Conservation (phyloP, 2,113 vertebrate species). For the Rutilus rutilus region DNA sequence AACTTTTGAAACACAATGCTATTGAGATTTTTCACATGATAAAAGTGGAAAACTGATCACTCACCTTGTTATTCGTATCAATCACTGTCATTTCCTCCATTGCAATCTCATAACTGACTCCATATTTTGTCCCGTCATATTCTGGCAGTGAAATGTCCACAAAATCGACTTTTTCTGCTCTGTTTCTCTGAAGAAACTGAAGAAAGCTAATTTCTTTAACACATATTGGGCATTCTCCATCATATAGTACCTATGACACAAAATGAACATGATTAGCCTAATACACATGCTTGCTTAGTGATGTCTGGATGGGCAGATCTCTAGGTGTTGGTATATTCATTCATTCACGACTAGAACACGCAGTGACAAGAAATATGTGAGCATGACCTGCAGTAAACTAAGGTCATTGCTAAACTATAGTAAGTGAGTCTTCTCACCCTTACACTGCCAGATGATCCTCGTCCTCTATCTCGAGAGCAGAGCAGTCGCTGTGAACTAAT, state of each 20-base stretch:
- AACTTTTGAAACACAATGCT: not conserved
- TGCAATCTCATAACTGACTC: constrained; percentile 69
- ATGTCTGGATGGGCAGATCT: not conserved
- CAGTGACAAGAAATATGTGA: not conserved
- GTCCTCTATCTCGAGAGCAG: not conserved
- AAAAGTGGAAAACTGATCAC: not conserved
- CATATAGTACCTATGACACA: constrained; percentile 66
- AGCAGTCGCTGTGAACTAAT: not conserved
- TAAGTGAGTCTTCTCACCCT: not conserved
- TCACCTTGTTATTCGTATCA: constrained; percentile 67
- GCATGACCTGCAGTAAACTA: no score
- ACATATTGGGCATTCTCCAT: constrained; percentile 72
- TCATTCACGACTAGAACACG: not conserved
- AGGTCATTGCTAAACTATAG: not conserved
- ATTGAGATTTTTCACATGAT: not conserved
- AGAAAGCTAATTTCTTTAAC: constrained; percentile 70
- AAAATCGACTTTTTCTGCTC: constrained; percentile 62
- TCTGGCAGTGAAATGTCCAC: constrained; percentile 66
- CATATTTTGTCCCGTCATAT: constrained; percentile 64
- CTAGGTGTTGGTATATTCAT: no score
- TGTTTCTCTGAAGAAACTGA: constrained; percentile 65
- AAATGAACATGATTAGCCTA: not conserved
- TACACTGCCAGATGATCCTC: not conserved
- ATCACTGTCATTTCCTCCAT: constrained; percentile 76
- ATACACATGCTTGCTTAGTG: not conserved